Conservation (phyloP, 2,113 vertebrate genomes). For the Stigmatopora nigra region DNA sequence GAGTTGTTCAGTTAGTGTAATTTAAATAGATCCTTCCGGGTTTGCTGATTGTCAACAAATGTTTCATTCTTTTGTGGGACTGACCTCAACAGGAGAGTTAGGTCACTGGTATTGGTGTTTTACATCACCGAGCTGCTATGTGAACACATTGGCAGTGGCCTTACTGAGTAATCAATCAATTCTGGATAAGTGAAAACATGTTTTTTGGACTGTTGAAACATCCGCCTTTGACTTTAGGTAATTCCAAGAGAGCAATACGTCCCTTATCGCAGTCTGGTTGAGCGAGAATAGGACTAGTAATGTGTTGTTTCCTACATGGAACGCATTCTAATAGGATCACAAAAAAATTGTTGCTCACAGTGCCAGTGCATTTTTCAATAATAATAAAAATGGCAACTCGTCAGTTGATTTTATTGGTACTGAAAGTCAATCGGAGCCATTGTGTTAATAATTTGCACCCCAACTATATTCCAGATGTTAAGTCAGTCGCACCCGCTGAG, state of each 20-base stretch:
- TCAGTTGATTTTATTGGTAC: too few relatives aligned
- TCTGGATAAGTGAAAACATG: neutral
- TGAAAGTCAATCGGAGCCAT: too few relatives aligned
- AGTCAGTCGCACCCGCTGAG: too few relatives aligned
- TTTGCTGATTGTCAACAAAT: neutral
- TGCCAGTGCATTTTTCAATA: too few relatives aligned
- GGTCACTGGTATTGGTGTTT: neutral
- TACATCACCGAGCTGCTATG: neutral
- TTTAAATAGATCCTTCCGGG: neutral
- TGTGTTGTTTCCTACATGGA: neutral
- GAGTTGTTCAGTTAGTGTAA: neutral
- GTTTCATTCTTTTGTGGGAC: neutral
- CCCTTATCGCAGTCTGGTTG: neutral
- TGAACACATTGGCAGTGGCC: neutral
- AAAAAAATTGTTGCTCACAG: too few relatives aligned
- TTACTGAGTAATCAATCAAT: neutral
- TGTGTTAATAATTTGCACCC: too few relatives aligned
- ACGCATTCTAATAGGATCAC: too few relatives aligned
- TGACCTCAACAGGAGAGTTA: neutral
- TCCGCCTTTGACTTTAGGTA: too few relatives aligned
- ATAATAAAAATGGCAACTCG: too few relatives aligned
- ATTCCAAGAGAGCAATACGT: neutral
- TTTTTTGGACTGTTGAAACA: neutral
- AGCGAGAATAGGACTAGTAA: neutral
- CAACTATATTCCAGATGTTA: too few relatives aligned